Percentiles rank a stretch among this genome's conserved stretches.
These are phyloP conservation scores for Apodemia duryi DNA, from an alignment of 2,888 invertebrate genomes.

Conservation along the genomic window DNA sequence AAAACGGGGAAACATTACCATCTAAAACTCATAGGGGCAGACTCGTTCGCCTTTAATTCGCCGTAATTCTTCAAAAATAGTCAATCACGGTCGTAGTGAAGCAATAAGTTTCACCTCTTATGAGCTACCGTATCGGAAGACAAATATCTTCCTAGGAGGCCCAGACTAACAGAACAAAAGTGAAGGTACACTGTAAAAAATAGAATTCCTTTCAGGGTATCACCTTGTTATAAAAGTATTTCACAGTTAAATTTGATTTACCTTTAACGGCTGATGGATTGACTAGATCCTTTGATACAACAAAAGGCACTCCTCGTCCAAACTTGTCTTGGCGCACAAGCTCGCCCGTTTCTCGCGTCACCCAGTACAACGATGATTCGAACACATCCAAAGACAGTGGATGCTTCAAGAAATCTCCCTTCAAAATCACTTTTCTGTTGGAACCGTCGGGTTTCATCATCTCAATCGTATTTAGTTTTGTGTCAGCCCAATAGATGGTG, in stretches of 20 bases:
- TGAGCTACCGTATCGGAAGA: no score
- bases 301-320: constrained; percentile 93
- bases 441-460: constrained; percentile 90
- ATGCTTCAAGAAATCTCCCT: constrained; percentile 86
- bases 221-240: background rate
- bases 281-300: constrained; percentile 89
- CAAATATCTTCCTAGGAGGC: no score
- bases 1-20: no score
- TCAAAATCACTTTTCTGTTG: constrained; percentile 84
- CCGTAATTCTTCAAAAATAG: no score
- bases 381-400: constrained; percentile 95
- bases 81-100: no score
- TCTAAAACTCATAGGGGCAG: no score
- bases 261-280: constrained; percentile 93
- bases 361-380: constrained; percentile 95
- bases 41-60: no score
- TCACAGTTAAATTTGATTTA: constrained; percentile 36
- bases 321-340: constrained; percentile 96
- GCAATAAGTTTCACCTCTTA: no score
- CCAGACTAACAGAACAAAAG: no score
- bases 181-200: no score
- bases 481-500: constrained; percentile 96
- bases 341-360: constrained; percentile 93
- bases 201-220: no score
- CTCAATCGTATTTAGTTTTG: constrained; percentile 94